Conservation (phyloP, 1,140 invertebrate genomes). For the Drosophila nannoptera region DNA sequence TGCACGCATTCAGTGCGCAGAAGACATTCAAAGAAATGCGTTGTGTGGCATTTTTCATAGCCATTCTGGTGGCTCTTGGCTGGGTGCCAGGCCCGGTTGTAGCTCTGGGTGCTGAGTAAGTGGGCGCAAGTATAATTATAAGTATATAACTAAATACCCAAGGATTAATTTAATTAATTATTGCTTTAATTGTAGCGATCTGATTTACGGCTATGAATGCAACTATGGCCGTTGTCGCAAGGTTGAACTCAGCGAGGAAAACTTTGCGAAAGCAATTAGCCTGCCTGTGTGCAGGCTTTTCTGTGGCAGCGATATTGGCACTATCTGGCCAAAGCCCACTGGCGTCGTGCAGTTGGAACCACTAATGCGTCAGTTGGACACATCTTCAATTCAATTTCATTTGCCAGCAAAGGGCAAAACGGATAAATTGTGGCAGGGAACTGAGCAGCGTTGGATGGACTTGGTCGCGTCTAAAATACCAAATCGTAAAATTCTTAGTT, state of each 20-base stretch:
- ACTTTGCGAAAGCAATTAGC: conserved; percentile 80
- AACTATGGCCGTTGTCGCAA: conserved; percentile 81
- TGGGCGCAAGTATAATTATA: neutral
- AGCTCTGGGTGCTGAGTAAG: conserved; percentile 51
- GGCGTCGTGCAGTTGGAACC: conserved; percentile 82
- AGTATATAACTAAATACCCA: neutral
- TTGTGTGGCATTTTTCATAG: conserved; percentile 30
- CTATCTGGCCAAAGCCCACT: conserved; percentile 87
- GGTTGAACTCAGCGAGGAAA: conserved; percentile 79
- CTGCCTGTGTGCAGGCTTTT: conserved; percentile 83
- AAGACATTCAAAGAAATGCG: conserved; percentile 40
- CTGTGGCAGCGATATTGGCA: conserved; percentile 81
- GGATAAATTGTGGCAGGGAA: conserved; percentile 57
- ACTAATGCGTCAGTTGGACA: conserved; percentile 82
- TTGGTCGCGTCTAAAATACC: conserved; percentile 61
- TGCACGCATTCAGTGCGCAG: conserved; percentile 8
- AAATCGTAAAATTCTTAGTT: conserved; percentile 41
- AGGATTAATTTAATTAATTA: neutral
- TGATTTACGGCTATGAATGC: conserved; percentile 82
- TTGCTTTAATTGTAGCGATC: conserved; percentile 36
- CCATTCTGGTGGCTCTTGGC: conserved; percentile 44
- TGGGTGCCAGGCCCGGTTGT: conserved; percentile 19
- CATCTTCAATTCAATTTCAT: conserved; percentile 61
- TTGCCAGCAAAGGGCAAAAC: conserved; percentile 35
- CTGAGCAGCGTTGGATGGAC: conserved; percentile 56